Conservation (phyloP, 2,797 vertebrate species). For the Thamnophis elegans region DNA sequence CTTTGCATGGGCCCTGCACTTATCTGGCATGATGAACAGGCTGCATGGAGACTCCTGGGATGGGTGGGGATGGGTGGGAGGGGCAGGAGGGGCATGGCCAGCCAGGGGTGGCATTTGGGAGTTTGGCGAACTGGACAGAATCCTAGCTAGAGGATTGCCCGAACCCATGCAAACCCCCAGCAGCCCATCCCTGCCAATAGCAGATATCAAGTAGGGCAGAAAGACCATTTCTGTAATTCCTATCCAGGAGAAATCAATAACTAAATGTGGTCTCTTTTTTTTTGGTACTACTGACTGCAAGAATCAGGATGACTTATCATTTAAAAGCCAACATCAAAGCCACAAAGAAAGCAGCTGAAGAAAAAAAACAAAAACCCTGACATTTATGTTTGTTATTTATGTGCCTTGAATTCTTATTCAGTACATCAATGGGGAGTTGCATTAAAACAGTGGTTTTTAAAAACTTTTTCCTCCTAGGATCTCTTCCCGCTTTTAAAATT, state of each 20-base stretch:
- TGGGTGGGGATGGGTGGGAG: too few relatives aligned
- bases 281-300: neutral
- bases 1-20: too few relatives aligned
- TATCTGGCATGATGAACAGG: too few relatives aligned
- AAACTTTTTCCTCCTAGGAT: neutral
- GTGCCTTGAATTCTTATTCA: neutral
- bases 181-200: neutral
- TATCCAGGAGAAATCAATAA: neutral
- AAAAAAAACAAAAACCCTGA: neutral
- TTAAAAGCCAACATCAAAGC: neutral
- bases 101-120: too few relatives aligned
- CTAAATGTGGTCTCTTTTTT: neutral
- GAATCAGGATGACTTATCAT: neutral
- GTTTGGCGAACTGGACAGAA: too few relatives aligned
- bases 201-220: neutral
- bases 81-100: too few relatives aligned
- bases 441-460: neutral
- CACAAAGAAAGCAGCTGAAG: neutral
- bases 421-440: neutral
- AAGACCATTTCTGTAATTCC: neutral
- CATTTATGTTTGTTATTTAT: neutral
- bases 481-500: neutral
- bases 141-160: too few relatives aligned
- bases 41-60: too few relatives aligned
- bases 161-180: too few relatives aligned